A percentile compares a stretch with the other conserved stretches of the same genome.
phyloP scores from a whole-genome alignment of 2,113 vertebrate species.

The Cnemophilus loriae region DNA sequence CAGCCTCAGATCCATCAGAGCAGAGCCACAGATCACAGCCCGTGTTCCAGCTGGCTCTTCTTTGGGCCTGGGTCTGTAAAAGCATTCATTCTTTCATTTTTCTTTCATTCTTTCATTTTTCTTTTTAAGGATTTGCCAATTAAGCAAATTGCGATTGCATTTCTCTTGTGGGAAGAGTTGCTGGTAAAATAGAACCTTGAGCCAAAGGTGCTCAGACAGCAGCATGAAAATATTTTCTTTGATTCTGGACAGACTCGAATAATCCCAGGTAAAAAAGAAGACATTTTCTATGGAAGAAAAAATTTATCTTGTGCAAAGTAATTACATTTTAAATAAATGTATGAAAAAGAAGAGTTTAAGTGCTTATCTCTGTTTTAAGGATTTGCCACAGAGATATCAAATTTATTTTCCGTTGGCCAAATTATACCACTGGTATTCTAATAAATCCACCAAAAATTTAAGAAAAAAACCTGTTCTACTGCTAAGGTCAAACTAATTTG shows the following conservation, averaged over 20 bases:
- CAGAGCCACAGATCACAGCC: background rate
- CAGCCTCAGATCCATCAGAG: background rate
- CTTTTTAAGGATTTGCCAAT: too few relatives aligned
- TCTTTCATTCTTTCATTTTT: background rate
- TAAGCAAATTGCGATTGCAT: background rate
- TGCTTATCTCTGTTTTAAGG: background rate
- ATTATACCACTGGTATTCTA: too few relatives aligned
- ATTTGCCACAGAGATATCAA: background rate
- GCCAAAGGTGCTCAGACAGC: background rate
- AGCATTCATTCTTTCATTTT: background rate
- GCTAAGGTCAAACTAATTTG: too few relatives aligned
- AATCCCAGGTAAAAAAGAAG: background rate
- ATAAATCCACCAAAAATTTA: too few relatives aligned
- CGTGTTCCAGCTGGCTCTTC: background rate
- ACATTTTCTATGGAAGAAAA: background rate
- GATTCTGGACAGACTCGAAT: background rate
- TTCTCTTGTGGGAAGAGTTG: background rate
- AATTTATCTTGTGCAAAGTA: background rate
- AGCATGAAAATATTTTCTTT: background rate
- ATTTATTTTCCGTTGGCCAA: background rate
- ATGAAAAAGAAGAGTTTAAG: background rate
- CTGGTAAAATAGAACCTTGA: rapidly evolving
- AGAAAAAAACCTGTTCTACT: too few relatives aligned
- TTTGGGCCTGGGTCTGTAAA: background rate
- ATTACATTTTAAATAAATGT: background rate